Evolutionary conservation across 1,140 invertebrate species (phyloP), one percentile per base, ranked within the genome.

Genomic region (Ctenoplectra terminalis): DNA sequence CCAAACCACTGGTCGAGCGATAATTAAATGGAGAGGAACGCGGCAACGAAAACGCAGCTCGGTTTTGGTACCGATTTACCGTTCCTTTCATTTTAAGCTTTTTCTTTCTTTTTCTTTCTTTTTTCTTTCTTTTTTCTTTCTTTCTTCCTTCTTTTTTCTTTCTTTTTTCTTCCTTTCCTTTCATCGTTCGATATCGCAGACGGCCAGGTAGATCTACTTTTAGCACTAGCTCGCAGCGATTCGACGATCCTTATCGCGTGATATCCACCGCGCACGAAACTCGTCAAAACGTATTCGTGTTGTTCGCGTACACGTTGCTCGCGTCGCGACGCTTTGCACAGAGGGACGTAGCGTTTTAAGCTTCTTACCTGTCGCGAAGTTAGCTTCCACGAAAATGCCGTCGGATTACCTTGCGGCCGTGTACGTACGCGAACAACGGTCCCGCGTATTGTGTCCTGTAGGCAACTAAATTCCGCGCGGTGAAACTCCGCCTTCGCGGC

Each of bases 331-430:
- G 61, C 64, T 56, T 15, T 31, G 40, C 60, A 76, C 34, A 52
- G 23, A 17, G 31, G 17, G 26, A n/a, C 26, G 46, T 9, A 37
- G 58, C n/a, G 58, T 48, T 79, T 70, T 75, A 66, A 72, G 83
- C 72, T 76, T 46, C 40, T 58, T 84, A 84, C 50, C 70, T 78
- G 83, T 83, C 75, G 71, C 66, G 46, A 83, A 63, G 56, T 83
- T 86, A 67, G 54, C 54, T 80, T 54, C n/a, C 52, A 15, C 60
- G 72, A 83, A 71, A 83, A 86, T 83, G 60, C 66, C 64, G 46
- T 50, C 48, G 81, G 84, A 86, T 86, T 86, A 86, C 34, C 71
- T 64, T 69, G 67, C 66, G 54, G 72, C 70, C 60, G 66, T 80
- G 78, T 82, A 85, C 48, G 70, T 58, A 73, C 29, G 79, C 67